These are phyloP conservation scores for Darevskia mixta DNA, from an alignment of 2,797 vertebrate genomes.

Conservation along the genomic window DNA sequence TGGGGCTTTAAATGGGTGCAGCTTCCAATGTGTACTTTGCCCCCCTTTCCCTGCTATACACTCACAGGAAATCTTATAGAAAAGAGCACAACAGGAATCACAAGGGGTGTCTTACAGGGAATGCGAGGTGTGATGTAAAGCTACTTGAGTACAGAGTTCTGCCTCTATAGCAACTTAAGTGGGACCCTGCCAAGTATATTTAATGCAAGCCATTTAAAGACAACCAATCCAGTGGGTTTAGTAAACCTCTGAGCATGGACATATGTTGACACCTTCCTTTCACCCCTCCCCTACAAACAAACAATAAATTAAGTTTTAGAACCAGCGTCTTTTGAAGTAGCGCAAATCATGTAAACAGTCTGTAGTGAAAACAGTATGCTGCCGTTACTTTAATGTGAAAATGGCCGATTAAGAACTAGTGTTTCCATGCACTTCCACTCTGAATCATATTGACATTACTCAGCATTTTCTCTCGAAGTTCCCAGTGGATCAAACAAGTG, in stretches of 20 bases:
- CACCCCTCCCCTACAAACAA: background rate
- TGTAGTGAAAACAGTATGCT: background rate
- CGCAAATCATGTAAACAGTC: background rate
- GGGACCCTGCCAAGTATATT: background rate
- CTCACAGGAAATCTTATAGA: background rate
- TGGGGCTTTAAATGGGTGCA: background rate
- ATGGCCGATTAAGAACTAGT: background rate
- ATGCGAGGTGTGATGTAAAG: background rate
- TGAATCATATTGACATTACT: background rate
- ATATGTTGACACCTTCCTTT: background rate
- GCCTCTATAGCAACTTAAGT: background rate
- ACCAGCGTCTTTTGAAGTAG: background rate
- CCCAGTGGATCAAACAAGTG: constrained; percentile 46
- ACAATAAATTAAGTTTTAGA: background rate
- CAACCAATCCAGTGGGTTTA: background rate
- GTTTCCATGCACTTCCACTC: background rate
- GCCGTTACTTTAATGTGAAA: background rate
- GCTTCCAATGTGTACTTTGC: background rate
- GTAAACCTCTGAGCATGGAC: background rate
- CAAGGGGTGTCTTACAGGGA: background rate
- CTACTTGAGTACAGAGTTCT: background rate
- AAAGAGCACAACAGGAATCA: background rate
- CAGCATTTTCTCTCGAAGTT: background rate
- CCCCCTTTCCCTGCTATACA: background rate
- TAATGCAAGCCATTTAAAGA: background rate